Conservation (phyloP, 2,113 vertebrate species). For the Menidia beryllina region DNA sequence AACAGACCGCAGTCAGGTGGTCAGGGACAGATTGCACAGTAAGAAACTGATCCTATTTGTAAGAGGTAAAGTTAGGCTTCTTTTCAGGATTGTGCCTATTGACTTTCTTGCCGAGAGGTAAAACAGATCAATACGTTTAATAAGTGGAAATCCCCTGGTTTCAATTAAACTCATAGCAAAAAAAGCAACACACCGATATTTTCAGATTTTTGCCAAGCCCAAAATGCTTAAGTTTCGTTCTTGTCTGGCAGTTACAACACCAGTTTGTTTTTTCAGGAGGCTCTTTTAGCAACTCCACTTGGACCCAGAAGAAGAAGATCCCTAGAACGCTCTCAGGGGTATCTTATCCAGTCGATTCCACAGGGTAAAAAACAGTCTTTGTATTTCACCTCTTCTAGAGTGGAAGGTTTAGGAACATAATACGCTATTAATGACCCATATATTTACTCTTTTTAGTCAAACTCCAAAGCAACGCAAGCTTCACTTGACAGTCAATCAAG, state of each 20-base stretch:
- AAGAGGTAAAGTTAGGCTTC: conserved; percentile 3
- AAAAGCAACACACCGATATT: not conserved
- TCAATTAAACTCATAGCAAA: not conserved
- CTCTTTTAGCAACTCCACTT: conserved; percentile 63
- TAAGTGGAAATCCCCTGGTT: not conserved
- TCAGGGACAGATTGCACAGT: conserved; percentile 86
- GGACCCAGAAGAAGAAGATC: conserved; percentile 61
- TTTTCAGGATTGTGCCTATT: conserved; percentile 4
- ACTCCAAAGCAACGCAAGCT: no score
- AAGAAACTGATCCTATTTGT: conserved; percentile 34
- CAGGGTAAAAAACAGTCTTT: conserved; percentile 49
- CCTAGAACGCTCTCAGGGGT: conserved; percentile 59
- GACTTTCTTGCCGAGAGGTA: not conserved
- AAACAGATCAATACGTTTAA: not conserved
- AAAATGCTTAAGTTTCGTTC: not conserved
- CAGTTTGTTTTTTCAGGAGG: conserved; percentile 59
- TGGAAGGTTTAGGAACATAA: no score
- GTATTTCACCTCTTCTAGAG: no score
- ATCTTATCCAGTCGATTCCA: conserved; percentile 49
- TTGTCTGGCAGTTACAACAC: not conserved
- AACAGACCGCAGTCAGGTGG: conserved; percentile 83
- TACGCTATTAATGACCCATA: no score
- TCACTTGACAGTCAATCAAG: no score
- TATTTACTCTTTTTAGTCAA: no score
- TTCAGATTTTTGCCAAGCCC: not conserved